Conservation (phyloP, 2,797 vertebrate species). For the Glyptemys insculpta region DNA sequence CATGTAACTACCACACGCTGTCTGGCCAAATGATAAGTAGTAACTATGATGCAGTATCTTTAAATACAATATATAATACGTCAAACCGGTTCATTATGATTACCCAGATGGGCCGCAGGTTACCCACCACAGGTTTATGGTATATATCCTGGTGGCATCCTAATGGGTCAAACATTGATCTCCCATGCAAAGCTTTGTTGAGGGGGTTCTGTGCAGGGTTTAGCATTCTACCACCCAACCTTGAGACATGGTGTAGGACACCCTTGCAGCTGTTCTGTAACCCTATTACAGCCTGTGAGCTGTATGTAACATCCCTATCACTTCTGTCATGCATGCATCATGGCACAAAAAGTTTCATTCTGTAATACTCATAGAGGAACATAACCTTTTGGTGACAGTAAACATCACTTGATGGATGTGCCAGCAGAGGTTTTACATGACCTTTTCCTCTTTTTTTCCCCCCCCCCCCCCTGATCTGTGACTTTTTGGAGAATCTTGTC, state of each 20-base stretch:
- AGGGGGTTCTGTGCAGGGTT: not conserved
- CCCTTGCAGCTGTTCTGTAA: not conserved
- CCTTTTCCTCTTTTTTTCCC: conserved; percentile 26
- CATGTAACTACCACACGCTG: too few species aligned
- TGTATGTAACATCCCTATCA: not conserved
- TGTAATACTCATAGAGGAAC: conserved; percentile 22
- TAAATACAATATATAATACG: too few species aligned
- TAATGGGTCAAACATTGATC: not conserved
- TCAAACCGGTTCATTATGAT: too few species aligned
- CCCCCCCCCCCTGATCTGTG: not conserved
- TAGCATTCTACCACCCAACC: not conserved
- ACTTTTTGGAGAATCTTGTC: not conserved
- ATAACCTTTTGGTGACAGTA: conserved; percentile 46
- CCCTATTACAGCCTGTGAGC: not conserved
- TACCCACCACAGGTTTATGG: not conserved
- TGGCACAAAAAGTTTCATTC: not conserved
- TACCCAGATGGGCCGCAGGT: too few species aligned
- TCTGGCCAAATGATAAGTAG: too few species aligned
- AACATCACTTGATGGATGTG: conserved; percentile 48
- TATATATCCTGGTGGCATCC: not conserved
- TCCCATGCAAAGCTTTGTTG: conserved; percentile 21
- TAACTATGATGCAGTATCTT: too few species aligned
- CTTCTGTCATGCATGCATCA: not conserved
- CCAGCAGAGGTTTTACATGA: conserved; percentile 31
- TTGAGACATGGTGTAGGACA: not conserved